Base-by-base conservation (phyloP, 2,113 vertebrate genomes). In the Oceanodroma tethys region DNA sequence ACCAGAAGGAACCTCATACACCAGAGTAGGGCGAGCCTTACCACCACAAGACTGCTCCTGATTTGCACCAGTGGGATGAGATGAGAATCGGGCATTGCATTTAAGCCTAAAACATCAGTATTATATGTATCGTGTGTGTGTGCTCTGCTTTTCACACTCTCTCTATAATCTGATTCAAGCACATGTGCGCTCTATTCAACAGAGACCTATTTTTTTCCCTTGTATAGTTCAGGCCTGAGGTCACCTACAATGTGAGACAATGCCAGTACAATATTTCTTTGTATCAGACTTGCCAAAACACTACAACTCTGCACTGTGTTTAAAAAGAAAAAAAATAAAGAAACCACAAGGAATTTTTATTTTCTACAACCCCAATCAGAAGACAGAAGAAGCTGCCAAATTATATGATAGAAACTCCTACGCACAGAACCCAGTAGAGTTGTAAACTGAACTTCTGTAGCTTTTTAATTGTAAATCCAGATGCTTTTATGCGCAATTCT, bases 401-500 rank as follows among this genome's bases (percentile, higher is more conserved):
- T 85, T 96, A 91, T 93, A 93, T 66, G 92, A 95, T 88, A 96
- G 93, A 94, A 91, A 95, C 96, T 97, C 97, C 97, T 95, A 95
- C 91, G 27, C 92, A 21, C 70, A 43, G 92, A 97, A 74, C 97
- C 89, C 95, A 86, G 90, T 62, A 85, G 96, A 95, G 95, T 70
- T 97, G 95, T 96, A 97, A 90, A 95, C 97, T 90, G 96, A 58
- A 96, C 96, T 95, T 96, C 60, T 70, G 93, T 30, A 95, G 91
- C 91, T 96, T 96, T 97, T 93, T 97, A 97, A 98, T 98, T 95
- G 96, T 94, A 97, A 98, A 98, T 98, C 97, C 98, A 98, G 98
- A 98, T 98, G 98, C 93, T 97, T 97, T 96, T 92, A 95, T 97
- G 97, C 91, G 19, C 72, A 73, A 67, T 91, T 86, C 96, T 97